phyloP scores from a whole-genome alignment of 2,113 vertebrate genomes.

The Forbesichthys papilliferus region DNA sequence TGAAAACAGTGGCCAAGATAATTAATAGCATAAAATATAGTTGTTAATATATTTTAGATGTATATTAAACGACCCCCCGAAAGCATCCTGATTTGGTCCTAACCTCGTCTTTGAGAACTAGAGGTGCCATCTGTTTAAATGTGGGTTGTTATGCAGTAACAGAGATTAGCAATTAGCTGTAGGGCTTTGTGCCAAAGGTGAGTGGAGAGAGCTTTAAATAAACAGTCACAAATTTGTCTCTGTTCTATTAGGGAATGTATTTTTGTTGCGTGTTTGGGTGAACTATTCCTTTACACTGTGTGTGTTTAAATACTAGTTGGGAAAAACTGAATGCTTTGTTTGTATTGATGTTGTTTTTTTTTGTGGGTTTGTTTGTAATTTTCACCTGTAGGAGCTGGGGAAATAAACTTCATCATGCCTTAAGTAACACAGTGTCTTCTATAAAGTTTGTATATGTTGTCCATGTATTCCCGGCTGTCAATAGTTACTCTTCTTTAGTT shows the following conservation, averaged over 20 bases:
- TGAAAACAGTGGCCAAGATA: too few species aligned
- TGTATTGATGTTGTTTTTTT: slow-evolving; percentile 30
- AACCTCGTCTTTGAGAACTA: not conserved
- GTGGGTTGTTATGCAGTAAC: slow-evolving; percentile 35
- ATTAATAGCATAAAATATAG: too few species aligned
- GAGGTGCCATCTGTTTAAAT: slow-evolving; percentile 21
- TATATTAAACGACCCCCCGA: too few species aligned
- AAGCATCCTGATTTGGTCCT: too few species aligned
- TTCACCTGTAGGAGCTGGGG: slow-evolving; percentile 61
- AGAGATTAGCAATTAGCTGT: not conserved
- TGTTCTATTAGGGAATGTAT: slow-evolving; percentile 32
- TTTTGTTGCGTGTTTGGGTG: slow-evolving; percentile 31
- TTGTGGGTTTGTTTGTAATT: slow-evolving; percentile 58
- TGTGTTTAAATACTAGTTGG: slow-evolving; percentile 37
- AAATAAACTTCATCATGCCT: slow-evolving; percentile 75
- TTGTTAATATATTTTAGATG: too few species aligned
- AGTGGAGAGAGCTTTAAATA: slow-evolving; percentile 19
- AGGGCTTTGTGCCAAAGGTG: slow-evolving; percentile 9
- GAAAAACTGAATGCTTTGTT: slow-evolving; percentile 29
- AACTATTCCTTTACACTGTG: slow-evolving; percentile 30
- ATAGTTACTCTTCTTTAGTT: too few species aligned
- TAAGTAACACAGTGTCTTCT: slow-evolving; percentile 29
- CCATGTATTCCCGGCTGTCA: not conserved
- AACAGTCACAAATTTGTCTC: slow-evolving; percentile 17
- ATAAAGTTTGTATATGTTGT: slow-evolving; percentile 9